Conservation (phyloP, 2,113 vertebrate genomes). For the Sphaerodactylus townsendi region DNA sequence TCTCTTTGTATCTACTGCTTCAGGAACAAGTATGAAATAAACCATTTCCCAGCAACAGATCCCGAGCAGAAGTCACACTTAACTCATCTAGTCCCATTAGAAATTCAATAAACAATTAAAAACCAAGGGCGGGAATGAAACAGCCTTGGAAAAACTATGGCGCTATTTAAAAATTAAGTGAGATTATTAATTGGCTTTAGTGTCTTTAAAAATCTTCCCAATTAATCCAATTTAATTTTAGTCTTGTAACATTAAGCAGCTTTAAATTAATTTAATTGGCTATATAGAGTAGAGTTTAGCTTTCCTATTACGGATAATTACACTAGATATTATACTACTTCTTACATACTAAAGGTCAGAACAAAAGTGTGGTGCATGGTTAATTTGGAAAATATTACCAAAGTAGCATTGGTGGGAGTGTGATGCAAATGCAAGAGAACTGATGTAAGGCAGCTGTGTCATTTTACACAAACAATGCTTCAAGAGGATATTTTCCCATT, state of each 20-base stretch:
- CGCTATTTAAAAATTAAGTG: conserved; percentile 9
- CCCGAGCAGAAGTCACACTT: not conserved
- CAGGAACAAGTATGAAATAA: conserved; percentile 12
- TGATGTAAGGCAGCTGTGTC: not conserved
- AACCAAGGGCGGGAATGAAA: conserved; percentile 7
- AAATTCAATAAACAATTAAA: not conserved
- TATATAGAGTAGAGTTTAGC: not conserved
- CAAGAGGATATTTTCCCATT: not conserved
- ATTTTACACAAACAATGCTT: not conserved
- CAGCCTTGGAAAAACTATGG: conserved; percentile 18
- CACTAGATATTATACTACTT: not conserved
- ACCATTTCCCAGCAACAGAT: not conserved
- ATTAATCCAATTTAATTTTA: conserved; percentile 27
- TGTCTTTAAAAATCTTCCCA: not conserved
- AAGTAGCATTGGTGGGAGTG: not conserved
- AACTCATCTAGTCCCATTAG: not conserved
- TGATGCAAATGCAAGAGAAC: not conserved
- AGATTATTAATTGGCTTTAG: conserved; percentile 4
- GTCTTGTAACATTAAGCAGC: conserved; percentile 15
- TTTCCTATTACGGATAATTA: conserved; percentile 10
- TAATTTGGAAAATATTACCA: not conserved
- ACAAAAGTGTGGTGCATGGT: not conserved
- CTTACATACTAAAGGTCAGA: not conserved
- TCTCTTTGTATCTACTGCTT: not conserved
- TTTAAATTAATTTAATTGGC: conserved; percentile 22